Conservation (phyloP, 2,113 vertebrate genomes). For the Megalops atlanticus region DNA sequence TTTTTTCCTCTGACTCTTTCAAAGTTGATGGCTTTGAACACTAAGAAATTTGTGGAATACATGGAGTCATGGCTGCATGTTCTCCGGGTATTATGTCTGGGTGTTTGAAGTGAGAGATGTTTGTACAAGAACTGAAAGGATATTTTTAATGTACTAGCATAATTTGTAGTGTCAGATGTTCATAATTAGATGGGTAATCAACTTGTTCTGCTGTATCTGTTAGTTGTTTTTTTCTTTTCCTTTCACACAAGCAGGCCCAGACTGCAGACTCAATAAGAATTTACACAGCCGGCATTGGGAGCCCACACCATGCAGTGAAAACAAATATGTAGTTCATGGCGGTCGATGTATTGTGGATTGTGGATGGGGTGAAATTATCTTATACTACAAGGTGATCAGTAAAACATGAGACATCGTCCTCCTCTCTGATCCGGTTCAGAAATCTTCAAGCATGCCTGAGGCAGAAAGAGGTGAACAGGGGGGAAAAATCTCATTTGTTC, state of each 20-base stretch:
- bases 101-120: neutral
- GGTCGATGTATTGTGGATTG: neutral
- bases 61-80: neutral
- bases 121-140: neutral
- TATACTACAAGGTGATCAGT: constrained; percentile 10
- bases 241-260: neutral
- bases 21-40: neutral
- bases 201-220: neutral
- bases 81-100: neutral
- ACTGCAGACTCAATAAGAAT: neutral
- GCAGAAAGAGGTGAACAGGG: neutral
- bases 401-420: constrained; percentile 2
- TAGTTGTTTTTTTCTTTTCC: neutral
- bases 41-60: neutral
- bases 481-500: constrained; percentile 20
- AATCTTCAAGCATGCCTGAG: neutral
- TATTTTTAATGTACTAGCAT: constrained; percentile 9
- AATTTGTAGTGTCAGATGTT: constrained; percentile 1
- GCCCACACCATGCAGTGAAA: too few relatives aligned
- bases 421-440: neutral
- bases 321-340: neutral
- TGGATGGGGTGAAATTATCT: neutral
- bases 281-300: neutral
- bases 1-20: neutral
- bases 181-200: constrained; percentile 6